These are phyloP conservation scores for Murina feae DNA, from an alignment of 2,113 vertebrate genomes.

Conservation along the genomic window DNA sequence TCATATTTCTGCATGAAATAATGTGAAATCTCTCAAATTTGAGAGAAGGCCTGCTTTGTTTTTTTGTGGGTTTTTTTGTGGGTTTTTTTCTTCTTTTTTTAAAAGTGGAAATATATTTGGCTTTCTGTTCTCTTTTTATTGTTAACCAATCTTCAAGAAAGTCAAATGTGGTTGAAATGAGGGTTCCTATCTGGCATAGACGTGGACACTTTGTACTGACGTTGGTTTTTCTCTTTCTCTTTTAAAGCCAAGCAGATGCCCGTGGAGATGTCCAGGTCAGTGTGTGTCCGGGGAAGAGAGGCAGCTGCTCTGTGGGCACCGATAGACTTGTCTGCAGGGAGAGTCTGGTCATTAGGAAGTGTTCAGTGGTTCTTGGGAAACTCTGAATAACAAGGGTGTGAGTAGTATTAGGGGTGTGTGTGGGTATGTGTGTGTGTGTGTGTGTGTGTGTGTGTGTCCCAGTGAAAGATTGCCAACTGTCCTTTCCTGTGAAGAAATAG, in stretches of 20 bases:
- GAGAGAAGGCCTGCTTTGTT: background rate
- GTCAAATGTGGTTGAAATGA: background rate
- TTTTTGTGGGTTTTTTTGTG: background rate
- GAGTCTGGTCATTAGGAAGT: background rate
- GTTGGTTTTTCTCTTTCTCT: conserved; percentile 52
- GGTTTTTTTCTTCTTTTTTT: background rate
- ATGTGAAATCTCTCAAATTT: background rate
- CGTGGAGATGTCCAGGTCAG: conserved; percentile 83
- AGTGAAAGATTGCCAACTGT: background rate
- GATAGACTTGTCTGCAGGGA: background rate
- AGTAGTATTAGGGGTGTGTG: background rate
- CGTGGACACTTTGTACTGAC: background rate
- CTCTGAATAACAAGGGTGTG: background rate
- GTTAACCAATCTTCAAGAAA: background rate
- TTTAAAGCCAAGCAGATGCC: conserved; percentile 79
- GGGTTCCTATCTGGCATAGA: background rate
- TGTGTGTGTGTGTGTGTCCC: background rate
- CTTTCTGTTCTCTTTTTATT: background rate
- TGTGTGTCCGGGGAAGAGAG: background rate
- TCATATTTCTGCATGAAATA: background rate
- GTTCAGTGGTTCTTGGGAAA: conserved; percentile 27
- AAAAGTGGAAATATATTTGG: background rate
- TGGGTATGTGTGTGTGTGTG: background rate
- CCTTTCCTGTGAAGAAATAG: background rate
- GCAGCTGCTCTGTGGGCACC: background rate